phyloP scores from a whole-genome alignment of 2,888 invertebrate genomes.

The Antheraea assamensis region DNA sequence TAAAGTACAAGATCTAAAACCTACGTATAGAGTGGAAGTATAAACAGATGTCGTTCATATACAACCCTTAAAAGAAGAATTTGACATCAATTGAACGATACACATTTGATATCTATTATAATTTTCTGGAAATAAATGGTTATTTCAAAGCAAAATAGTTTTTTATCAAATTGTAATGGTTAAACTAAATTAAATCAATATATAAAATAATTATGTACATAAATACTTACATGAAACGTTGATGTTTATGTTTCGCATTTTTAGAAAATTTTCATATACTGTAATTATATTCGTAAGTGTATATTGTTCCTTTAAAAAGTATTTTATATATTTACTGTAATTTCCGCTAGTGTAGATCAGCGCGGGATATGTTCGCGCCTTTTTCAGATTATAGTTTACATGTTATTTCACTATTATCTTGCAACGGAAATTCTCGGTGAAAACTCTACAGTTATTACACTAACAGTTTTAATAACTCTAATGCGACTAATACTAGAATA shows the following conservation, averaged over 20 bases:
- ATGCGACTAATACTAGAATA: constrained; percentile 39
- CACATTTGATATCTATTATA: neutral
- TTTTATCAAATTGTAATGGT: neutral
- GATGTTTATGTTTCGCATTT: constrained; percentile 1
- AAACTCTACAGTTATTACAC: constrained; percentile 32
- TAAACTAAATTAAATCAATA: neutral
- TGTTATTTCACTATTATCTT: constrained; percentile 33
- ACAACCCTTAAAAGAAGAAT: neutral
- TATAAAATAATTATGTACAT: neutral
- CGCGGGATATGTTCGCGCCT: constrained; percentile 72
- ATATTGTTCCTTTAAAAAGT: neutral
- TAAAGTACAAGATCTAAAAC: too few species aligned
- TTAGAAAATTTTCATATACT: neutral
- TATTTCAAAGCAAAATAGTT: neutral
- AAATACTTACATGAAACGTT: constrained; percentile 69
- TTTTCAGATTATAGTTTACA: constrained; percentile 60
- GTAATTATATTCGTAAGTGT: neutral
- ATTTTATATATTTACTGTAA: constrained; percentile 46
- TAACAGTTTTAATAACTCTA: constrained; percentile 27
- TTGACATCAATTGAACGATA: neutral
- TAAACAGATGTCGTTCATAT: neutral
- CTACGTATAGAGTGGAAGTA: neutral
- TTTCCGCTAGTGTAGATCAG: constrained; percentile 44
- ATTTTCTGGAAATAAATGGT: neutral
- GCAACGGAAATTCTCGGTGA: constrained; percentile 28